Evolutionary conservation across 2,797 vertebrate species (phyloP), one percentile per base, ranked within the genome.

Genomic region (Arctocebus calabarensis): DNA sequence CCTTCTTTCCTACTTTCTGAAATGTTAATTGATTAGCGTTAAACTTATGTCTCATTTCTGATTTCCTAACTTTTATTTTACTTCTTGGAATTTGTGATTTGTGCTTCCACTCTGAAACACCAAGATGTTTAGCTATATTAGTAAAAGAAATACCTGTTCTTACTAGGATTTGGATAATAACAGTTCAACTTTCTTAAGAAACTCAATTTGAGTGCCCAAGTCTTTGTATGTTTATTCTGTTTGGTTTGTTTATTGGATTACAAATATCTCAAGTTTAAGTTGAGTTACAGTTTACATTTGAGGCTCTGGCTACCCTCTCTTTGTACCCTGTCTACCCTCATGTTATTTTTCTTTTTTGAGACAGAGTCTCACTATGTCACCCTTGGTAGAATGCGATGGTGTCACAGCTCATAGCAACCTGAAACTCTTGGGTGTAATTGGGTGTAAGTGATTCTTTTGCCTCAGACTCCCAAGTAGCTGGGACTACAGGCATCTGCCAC

Each of bases 21-120:
- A 75, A 84, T 52, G 40, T 91, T 85, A 45, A 34, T 78, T 89
- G 12, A 73, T 78, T 89, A 45, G 8, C 23, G 9, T 84, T 86
- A 87, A 89, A 52, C 10, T 83, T 89, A 37, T 27, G 74, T 64
- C 27, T 84, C 29, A 64, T 87, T 96, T 87, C 45, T 66, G 34
- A 9, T 71, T 59, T 75, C 37, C 91, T 23, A 87, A 34, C 10
- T 82, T 82, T 82, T 59, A 20, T 68, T 85, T 32, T 12, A 66
- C 9, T 57, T 85, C 20, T 86, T 95, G 22, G 32, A 91, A 64
- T 93, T 91, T 48, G 7, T 9, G n/a, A 64, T 93, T 91, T 48
- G 7, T 9, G n/a, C 22, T 88, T 48, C 61, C 16, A 88, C 17
- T 88, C 37, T 48, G 57, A 45, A 70, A 75, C 5, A 68, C 1